Evolutionary conservation across 2,888 invertebrate species (phyloP), one percentile per base, ranked within the genome.

Genomic region (Lamproptera curius): DNA sequence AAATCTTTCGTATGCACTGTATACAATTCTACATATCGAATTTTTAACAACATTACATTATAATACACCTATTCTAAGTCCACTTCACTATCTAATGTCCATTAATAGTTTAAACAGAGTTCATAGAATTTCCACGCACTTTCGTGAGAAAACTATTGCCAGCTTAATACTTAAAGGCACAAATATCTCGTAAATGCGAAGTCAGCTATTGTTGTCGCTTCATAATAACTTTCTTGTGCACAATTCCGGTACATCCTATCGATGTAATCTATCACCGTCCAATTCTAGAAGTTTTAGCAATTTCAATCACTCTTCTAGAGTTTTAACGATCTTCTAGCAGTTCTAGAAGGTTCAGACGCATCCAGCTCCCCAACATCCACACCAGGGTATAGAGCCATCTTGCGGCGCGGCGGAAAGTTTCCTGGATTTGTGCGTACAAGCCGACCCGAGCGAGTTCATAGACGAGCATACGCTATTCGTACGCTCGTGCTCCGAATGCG

Each of bases 361-460:
- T 0, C 94, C 94, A 56, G 94, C 94, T 0, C 95, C 94, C 94
- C 94, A 95, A 59, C 95, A 95, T 0, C 93, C 94, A 64, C 94
- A 95, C 94, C 95, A 95, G 0, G 94, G 95, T 57, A 95, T 92
- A 61, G 91, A 93, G 9, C 90, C 92, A 39, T 87, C 88, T 33
- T 83, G 73, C 26, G 88, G 84, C 1, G 90, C 86, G 1, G 66
- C 89, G 0, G 93, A 92, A 35, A 92, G 89, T 42, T 91, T 91
- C 47, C 93, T 89, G 50, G 90, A 86, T 64, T 92, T 93, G 63
- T 92, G 87, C 1, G 88, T 86, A 60, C 91, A 90, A 2, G 88
- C 82, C 0, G 90, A 91, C 2, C 76, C 88, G 15, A 90, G 70
- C 11, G 90, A 91, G 65, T 89, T 90, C 33, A 91, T 88, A 1